phyloP scores from a whole-genome alignment of 2,113 vertebrate genomes.

The Podarcis muralis region DNA sequence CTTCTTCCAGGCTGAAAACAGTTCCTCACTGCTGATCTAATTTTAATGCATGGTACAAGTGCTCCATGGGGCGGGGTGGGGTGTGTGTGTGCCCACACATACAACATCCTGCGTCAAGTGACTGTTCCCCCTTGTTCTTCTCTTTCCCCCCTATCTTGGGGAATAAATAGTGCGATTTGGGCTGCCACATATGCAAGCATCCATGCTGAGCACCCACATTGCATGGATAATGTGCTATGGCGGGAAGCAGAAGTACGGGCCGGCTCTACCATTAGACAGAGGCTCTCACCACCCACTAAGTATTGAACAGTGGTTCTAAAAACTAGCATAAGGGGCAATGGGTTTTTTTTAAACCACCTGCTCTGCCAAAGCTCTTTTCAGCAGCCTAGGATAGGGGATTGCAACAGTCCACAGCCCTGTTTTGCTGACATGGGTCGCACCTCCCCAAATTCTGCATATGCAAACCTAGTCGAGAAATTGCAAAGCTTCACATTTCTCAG shows the following conservation, averaged over 20 bases:
- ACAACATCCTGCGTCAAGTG: neutral
- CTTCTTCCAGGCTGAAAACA: no score
- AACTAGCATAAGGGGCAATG: no score
- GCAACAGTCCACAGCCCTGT: neutral
- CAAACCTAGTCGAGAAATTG: conserved; percentile 40
- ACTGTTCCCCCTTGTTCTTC: neutral
- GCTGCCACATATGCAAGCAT: neutral
- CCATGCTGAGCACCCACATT: neutral
- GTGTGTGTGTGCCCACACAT: neutral
- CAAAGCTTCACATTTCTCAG: conserved; percentile 15
- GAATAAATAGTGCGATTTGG: neutral
- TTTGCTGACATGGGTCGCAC: conserved; percentile 34
- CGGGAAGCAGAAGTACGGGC: neutral
- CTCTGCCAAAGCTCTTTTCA: neutral
- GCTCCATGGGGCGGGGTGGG: neutral
- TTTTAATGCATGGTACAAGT: neutral
- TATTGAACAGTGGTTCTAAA: neutral
- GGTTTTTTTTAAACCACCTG: neutral
- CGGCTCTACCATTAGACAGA: neutral
- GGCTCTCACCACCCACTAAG: neutral
- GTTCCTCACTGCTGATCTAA: neutral
- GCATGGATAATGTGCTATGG: neutral
- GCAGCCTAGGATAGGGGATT: neutral
- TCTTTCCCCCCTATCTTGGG: neutral
- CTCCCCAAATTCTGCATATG: conserved; percentile 43